Evolutionary conservation across 2,888 invertebrate genomes (phyloP), one percentile per base, ranked within the genome.

Genomic region (Heliconius ismenius): DNA sequence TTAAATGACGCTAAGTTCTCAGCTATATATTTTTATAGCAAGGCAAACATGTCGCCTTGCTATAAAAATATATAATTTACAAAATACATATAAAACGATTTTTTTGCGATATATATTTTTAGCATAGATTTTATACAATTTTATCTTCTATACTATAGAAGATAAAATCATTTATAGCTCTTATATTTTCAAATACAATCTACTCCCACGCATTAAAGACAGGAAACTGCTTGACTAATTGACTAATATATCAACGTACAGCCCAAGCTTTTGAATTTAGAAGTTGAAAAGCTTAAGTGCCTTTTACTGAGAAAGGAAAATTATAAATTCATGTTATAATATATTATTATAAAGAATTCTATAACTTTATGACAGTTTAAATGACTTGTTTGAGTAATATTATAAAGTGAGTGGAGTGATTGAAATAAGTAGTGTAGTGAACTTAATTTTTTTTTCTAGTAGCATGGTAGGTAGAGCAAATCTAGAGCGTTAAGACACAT

Each of bases 271-370:
- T 60, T 60, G 60, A 60, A 60, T 60, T 13, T 60, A 13, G 60
- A 60, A 60, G 26, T 60, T 60, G 60, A 60, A 60, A 60, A 60
- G 60, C 60, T 60, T 60, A 26, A 60, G 24, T 24, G 26, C 60
- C 60, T 24, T 60, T 60, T 13, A 60, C n/a, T 10, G 21, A n/a
- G n/a, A 58, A 58, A 15, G 13, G 60, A n/a, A 60, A 60, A 60
- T 60, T 26, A 26, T 60, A 26, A 60, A 60, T 60, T 60, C 4
- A 60, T 26, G 60, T 24, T 11, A 60, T 60, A 54, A 21, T 49
- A 21, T 49, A 49, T 7, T n/a, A n/a, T 10, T 9, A 58, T 58
- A 58, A 10, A 58, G 26, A n/a, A 10, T n/a, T 58, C 10, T 58
- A n/a, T n/a, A 58, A n/a, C 1, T 58, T 10, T 54, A n/a, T 11